A percentile compares a stretch with the other conserved stretches of the same genome.
Conservation (phyloP, 2,888 invertebrate species). For the Autographa gamma region DNA sequence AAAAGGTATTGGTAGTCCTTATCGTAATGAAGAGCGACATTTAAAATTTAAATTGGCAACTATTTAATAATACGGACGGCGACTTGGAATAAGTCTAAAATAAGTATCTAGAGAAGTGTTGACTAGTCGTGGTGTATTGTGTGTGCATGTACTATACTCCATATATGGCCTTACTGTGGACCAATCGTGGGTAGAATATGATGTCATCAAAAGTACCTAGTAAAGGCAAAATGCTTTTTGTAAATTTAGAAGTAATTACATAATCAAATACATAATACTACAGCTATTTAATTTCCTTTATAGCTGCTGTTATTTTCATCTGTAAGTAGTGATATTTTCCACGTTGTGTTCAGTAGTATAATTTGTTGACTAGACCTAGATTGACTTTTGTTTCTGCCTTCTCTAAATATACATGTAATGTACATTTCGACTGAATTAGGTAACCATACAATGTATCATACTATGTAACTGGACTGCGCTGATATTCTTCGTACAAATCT, state of each 20-base stretch:
- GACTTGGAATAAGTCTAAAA: slow-evolving; percentile 12
- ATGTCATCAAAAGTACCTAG: slow-evolving; percentile 68
- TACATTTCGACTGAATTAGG: slow-evolving; percentile 76
- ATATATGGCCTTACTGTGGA: slow-evolving; percentile 83
- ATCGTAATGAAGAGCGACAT: slow-evolving; percentile 24
- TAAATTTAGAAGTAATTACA: slow-evolving; percentile 57
- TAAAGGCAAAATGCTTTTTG: slow-evolving; percentile 67
- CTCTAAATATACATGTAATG: slow-evolving; percentile 55
- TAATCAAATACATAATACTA: slow-evolving; percentile 19
- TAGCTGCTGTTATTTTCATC: slow-evolving; percentile 41
- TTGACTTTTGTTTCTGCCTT: slow-evolving; percentile 50
- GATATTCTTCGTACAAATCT: slow-evolving; percentile 84
- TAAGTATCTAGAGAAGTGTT: slow-evolving; percentile 42
- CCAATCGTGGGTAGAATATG: slow-evolving; percentile 77
- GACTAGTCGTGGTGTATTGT: slow-evolving; percentile 41
- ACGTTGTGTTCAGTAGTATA: slow-evolving; percentile 73
- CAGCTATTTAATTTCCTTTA: slow-evolving; percentile 33
- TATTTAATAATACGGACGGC: slow-evolving; percentile 24
- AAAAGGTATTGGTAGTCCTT: slow-evolving; percentile 33
- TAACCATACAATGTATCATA: slow-evolving; percentile 67
- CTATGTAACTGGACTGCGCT: slow-evolving; percentile 72
- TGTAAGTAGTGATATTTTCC: slow-evolving; percentile 62
- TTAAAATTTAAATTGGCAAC: slow-evolving; percentile 15
- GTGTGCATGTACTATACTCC: slow-evolving; percentile 60
- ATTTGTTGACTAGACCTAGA: slow-evolving; percentile 53